Base-by-base conservation (phyloP, 2,888 invertebrate species). In the Melolontha melolontha region DNA sequence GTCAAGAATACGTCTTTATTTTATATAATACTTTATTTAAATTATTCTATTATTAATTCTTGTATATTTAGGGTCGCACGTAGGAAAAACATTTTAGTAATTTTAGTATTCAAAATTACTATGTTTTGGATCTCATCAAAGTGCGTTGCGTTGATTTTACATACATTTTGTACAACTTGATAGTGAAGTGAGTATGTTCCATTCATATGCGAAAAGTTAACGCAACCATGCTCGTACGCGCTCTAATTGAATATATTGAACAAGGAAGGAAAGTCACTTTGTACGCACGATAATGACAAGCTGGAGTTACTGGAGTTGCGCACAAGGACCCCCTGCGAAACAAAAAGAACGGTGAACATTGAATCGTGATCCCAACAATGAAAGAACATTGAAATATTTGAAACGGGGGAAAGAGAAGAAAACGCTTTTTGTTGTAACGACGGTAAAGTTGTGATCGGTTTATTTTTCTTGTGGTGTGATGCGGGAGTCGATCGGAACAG, bases 321-420 rank as follows among this genome's bases (percentile, higher is more conserved):
- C 74, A 74, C 51, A 52, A 50, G 66, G 39, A 34, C 27, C 64
- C 34, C 16, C 42, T 40, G 40, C 40, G 69, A 73, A 73, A 75
- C 74, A 72, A 76, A 76, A 75, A 74, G 71, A 65, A 65, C 66
- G 39, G 54, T 49, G 49, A 29, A 50, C 42, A 69, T 73, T 71
- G 73, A 64, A 67, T 67, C 67, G 65, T 50, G 71, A 72, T 74
- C 69, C 73, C 72, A 73, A 76, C 75, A 76, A 76, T 76, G 76
- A 72, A 73, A 65, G 66, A 44, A 57, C 64, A 51, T 68, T 69
- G 64, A 72, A 70, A 70, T 68, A 64, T 57, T 42, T 66, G 50
- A 68, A 54, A 64, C 47, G 44, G 22, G 50, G 22, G 22, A 22
- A 22, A 27, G 51, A 41, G 8, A 10, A 34, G 22, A 62, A 69